Conservation (phyloP, 2,113 vertebrate genomes). For the Pygathrix nemaeus region DNA sequence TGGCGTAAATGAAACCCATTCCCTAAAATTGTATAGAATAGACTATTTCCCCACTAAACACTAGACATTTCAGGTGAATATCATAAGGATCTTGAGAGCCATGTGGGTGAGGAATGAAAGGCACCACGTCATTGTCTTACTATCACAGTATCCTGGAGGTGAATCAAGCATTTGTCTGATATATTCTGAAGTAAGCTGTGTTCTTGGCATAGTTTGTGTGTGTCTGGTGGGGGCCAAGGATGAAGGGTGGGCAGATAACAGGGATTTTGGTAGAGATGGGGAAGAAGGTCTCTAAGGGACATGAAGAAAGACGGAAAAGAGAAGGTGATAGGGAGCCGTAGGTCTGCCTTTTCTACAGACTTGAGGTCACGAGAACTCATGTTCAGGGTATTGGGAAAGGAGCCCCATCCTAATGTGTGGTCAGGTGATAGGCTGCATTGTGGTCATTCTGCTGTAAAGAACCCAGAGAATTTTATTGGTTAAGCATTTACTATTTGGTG, state of each 20-base stretch:
- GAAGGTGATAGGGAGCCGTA: neutral
- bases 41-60: slow-evolving; percentile 11
- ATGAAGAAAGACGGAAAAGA: neutral
- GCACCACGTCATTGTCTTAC: neutral
- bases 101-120: neutral
- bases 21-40: neutral
- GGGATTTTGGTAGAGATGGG: neutral
- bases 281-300: neutral
- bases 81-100: slow-evolving; percentile 20
- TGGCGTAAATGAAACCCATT: neutral
- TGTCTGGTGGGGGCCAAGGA: neutral
- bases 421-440: neutral
- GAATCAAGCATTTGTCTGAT: slow-evolving; percentile 11
- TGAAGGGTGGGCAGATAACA: neutral
- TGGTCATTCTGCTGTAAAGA: slow-evolving; percentile 7
- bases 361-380: neutral
- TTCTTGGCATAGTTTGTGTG: neutral
- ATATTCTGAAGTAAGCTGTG: neutral
- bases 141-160: neutral
- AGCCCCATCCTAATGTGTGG: neutral
- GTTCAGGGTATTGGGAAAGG: neutral
- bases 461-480: neutral
- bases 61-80: slow-evolving; percentile 22
- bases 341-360: neutral
- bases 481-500: neutral